Conservation (phyloP, 2,113 vertebrate species). For the Notiomystis cincta region DNA sequence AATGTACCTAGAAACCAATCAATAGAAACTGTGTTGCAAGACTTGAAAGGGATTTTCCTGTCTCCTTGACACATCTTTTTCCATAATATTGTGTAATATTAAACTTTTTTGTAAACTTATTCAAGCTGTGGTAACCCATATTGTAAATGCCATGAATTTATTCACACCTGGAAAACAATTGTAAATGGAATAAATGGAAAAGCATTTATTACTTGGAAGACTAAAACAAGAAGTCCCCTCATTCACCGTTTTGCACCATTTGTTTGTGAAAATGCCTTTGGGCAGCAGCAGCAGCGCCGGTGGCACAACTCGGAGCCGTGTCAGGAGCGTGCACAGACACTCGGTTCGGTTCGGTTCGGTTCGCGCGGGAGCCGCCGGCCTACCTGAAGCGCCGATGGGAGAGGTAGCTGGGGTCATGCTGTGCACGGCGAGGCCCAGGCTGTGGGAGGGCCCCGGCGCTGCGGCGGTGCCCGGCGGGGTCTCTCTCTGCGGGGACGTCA, state of each 20-base stretch:
- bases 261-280: background rate
- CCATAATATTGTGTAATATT: background rate
- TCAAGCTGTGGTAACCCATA: background rate
- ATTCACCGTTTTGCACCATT: background rate
- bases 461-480: constrained; percentile 84
- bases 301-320: rapidly evolving
- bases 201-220: background rate
- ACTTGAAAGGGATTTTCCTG: background rate
- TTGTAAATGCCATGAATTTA: background rate
- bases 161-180: background rate
- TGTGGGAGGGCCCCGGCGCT: constrained; percentile 84
- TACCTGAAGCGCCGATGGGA: constrained; percentile 93
- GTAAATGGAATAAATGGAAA: background rate
- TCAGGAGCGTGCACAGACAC: rapidly evolving
- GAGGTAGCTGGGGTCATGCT: constrained; percentile 95
- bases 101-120: background rate
- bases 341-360: too few species aligned
- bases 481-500: constrained; percentile 96
- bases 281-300: background rate
- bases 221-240: background rate
- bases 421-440: constrained; percentile 86
- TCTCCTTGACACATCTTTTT: background rate
- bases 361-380: background rate
- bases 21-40: background rate
- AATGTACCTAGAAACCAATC: background rate